Conservation (phyloP, 2,113 vertebrate genomes). For the Antechinus stuartii region DNA sequence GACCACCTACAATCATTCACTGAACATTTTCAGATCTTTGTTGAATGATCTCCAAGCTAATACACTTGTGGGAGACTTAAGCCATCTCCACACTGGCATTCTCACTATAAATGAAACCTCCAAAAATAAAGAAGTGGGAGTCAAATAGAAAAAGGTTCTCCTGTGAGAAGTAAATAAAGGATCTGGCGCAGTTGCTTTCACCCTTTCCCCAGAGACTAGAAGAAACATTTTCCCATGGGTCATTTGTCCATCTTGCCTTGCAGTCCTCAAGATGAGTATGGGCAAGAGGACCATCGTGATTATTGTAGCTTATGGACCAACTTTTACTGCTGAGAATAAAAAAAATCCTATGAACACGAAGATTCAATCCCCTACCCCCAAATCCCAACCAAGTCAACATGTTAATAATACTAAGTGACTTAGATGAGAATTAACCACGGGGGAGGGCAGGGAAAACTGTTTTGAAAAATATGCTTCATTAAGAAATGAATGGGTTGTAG, state of each 20-base stretch:
- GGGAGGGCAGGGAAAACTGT: not conserved
- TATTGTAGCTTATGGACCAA: not conserved
- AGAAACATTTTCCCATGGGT: not conserved
- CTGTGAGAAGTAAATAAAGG: not conserved
- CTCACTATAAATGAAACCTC: not conserved
- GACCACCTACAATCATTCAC: not conserved
- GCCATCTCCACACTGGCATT: not conserved
- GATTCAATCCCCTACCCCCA: not conserved
- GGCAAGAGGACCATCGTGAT: not conserved
- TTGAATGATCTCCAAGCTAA: not conserved
- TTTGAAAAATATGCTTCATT: not conserved
- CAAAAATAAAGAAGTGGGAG: not conserved
- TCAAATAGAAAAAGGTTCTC: not conserved
- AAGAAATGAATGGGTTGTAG: not conserved
- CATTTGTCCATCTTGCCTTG: not conserved
- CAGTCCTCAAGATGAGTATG: not conserved
- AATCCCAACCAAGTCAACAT: not conserved
- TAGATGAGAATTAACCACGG: not conserved
- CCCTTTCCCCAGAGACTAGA: not conserved
- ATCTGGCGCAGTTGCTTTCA: not conserved
- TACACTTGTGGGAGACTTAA: not conserved
- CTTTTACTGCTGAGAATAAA: not conserved
- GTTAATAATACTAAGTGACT: not conserved
- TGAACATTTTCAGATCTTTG: not conserved
- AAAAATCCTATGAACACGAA: not conserved